phyloP scores from a whole-genome alignment of 2,113 vertebrate genomes.

The Istiophorus platypterus region DNA sequence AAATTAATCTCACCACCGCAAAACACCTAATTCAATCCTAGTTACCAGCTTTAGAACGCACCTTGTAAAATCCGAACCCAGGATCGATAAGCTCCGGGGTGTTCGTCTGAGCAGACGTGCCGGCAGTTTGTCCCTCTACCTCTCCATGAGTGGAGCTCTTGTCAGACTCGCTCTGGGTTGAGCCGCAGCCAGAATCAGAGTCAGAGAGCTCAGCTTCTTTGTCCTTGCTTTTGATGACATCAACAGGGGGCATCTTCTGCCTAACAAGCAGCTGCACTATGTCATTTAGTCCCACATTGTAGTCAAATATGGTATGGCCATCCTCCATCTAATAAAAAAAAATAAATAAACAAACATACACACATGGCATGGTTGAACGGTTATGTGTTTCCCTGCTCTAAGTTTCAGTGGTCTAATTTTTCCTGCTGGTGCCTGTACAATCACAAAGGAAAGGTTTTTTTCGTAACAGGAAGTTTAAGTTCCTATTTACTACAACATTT shows the following conservation, averaged over 20 bases:
- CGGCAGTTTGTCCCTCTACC: conserved; percentile 83
- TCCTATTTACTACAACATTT: not conserved
- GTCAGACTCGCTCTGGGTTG: conserved; percentile 93
- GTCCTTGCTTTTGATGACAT: conserved; percentile 82
- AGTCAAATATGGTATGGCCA: conserved; percentile 96
- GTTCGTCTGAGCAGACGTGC: conserved; percentile 74
- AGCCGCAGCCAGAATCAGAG: conserved; percentile 94
- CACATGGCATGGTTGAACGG: not conserved
- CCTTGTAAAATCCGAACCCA: conserved; percentile 91
- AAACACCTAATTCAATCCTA: not conserved
- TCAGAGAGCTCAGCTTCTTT: conserved; percentile 94
- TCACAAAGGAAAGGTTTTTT: not conserved
- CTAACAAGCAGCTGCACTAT: conserved; percentile 95
- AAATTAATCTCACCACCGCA: not conserved
- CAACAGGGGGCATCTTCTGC: conserved; percentile 75
- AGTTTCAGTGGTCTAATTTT: too few relatives aligned
- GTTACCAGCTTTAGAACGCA: conserved; percentile 46
- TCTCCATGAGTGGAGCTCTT: conserved; percentile 93
- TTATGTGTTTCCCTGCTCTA: not conserved
- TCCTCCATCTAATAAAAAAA: conserved; percentile 91
- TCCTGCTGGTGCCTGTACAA: not conserved
- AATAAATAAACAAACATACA: not conserved
- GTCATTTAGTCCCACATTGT: conserved; percentile 93
- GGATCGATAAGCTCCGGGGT: conserved; percentile 78
- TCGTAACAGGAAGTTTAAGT: not conserved